phyloP scores from a whole-genome alignment of 2,113 vertebrate genomes.

The Trogon surrucura region DNA sequence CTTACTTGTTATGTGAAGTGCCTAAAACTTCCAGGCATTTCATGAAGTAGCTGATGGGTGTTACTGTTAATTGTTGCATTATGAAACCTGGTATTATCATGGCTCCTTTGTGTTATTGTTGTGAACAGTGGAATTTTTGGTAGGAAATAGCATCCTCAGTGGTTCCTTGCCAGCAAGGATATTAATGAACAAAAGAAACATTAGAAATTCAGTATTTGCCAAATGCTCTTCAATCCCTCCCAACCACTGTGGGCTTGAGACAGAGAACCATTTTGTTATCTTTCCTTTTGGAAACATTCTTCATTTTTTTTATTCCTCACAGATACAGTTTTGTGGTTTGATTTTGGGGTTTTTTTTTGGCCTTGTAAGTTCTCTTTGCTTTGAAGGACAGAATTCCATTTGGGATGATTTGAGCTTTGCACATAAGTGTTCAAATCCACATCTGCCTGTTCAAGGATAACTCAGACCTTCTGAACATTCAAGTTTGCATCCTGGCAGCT shows the following conservation, averaged over 20 bases:
- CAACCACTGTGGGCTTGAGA: not conserved
- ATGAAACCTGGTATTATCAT: not conserved
- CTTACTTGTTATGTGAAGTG: not conserved
- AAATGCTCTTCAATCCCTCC: not conserved
- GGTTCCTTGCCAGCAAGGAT: not conserved
- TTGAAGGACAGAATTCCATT: not conserved
- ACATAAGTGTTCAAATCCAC: not conserved
- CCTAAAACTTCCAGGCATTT: not conserved
- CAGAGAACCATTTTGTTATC: not conserved
- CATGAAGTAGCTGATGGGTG: not conserved
- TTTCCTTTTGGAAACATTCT: not conserved
- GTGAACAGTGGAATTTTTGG: conserved; percentile 4
- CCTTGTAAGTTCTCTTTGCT: not conserved
- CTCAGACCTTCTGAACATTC: not conserved
- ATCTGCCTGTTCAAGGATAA: not conserved
- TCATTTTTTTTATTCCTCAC: not conserved
- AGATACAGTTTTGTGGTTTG: not conserved
- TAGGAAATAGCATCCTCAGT: conserved; percentile 23
- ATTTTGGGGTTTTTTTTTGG: not conserved
- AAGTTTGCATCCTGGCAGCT: not conserved
- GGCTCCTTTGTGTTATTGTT: not conserved
- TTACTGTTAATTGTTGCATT: not conserved
- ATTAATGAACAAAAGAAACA: conserved; percentile 28
- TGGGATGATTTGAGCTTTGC: not conserved
- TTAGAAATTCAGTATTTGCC: not conserved